Base-by-base conservation (phyloP, 2,113 vertebrate species). In the Pristiophorus japonicus region DNA sequence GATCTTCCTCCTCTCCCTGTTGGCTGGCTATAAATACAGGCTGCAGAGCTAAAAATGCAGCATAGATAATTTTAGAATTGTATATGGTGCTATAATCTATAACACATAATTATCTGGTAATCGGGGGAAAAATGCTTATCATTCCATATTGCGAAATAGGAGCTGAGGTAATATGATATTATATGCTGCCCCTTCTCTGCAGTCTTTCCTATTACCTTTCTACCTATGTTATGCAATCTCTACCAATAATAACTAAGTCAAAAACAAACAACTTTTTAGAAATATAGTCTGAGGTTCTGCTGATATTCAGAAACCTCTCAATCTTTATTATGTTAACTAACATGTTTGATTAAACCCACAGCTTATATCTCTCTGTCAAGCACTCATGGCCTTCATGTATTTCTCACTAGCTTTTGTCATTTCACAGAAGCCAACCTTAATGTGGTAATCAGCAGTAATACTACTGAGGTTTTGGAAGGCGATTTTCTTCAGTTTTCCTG, bases 401-500 rank as follows among this genome's bases (percentile, higher is more conserved):
- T 16, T 27, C 38, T 42, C 20, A 94, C 14, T 16, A 30, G 0
- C 95, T 92, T 75, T 85, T 97, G 4, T 96, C 84, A 94, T 95
- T 96, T 47, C 78, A 67, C 96, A 99, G 98, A 97, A 96, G 98
- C 97, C 87, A 96, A 0, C 0, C 95, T 98, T 95, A n/a, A 0
- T 0, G 81, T 99, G 27, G 96, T 96, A 0, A 96, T 98, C 96
- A 94, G 87, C 85, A 92, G 95, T 78, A 94, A 95, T 63, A 16
- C 20, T 0, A 63, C 62, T 0, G 18, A 0, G 0, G 95, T 98
- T 0, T 95, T 95, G 0, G 98, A 97, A 27, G 98, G 98, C 16
- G 97, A 97, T 1, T 0, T 84, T 0, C 96, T 99, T 59, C 70
- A 81, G n/a, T 96, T 99, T 51, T 95, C 45, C 75, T 99, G 98